Evolutionary conservation across 2,113 vertebrate species (phyloP).

Genomic region (Clinocottus analis): DNA sequence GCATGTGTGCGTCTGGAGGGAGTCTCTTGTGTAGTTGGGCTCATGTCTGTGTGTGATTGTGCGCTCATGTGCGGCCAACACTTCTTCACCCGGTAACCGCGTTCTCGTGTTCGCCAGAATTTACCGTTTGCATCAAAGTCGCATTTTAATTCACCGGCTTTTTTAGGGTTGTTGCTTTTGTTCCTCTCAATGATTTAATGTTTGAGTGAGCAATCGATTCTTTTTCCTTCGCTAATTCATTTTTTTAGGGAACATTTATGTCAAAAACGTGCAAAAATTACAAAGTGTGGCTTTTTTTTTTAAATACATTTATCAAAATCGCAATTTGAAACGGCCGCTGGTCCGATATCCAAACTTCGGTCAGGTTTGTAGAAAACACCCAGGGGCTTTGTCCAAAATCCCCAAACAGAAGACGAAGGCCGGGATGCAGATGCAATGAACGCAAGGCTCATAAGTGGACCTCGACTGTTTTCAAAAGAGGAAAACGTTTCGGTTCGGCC

Average conservation of each 20-base stretch:
- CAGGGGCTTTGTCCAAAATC: too few relatives aligned
- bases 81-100: background rate
- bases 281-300: background rate
- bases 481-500: too few relatives aligned
- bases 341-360: background rate
- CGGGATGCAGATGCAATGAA: too few relatives aligned
- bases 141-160: background rate
- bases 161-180: background rate
- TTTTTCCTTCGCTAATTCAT: too few relatives aligned
- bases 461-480: too few relatives aligned
- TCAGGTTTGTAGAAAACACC: background rate
- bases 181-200: background rate
- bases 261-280: too few relatives aligned
- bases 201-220: background rate
- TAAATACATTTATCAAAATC: background rate
- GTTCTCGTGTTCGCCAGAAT: background rate
- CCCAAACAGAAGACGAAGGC: too few relatives aligned
- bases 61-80: background rate
- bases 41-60: constrained; percentile 33
- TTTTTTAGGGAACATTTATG: background rate
- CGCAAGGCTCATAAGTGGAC: too few relatives aligned
- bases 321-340: background rate
- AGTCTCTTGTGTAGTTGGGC: constrained; percentile 16
- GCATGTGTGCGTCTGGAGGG: constrained; percentile 21
- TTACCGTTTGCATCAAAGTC: background rate